Percentiles rank a stretch among this genome's conserved stretches.
Conservation (phyloP, 37 sponge, comb jelly and placozoan genomes). For the Aphrocallistes beatrix region DNA sequence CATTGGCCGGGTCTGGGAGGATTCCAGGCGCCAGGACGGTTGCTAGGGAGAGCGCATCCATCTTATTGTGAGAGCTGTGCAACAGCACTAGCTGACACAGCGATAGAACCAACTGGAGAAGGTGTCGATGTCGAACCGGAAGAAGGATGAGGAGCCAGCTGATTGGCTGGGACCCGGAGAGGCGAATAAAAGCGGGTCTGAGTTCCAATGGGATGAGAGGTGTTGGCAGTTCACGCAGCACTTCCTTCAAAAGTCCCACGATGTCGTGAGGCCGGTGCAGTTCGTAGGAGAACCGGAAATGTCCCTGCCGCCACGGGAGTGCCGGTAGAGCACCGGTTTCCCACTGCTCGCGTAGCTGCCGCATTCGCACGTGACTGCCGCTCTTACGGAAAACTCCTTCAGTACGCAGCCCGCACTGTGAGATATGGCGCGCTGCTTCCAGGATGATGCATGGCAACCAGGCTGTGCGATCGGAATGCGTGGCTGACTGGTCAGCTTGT, state of each 20-base stretch:
- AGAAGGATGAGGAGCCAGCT: neutral
- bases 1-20: neutral
- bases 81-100: neutral
- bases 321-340: neutral
- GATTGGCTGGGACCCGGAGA: neutral
- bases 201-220: neutral
- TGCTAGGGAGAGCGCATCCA: neutral
- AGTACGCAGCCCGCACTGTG: neutral
- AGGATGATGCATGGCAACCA: neutral
- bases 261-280: neutral
- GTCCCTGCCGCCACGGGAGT: neutral
- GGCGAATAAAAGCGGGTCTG: neutral
- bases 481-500: neutral
- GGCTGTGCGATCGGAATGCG: neutral
- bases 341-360: conserved; percentile 7
- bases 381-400: neutral
- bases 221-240: neutral
- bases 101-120: neutral
- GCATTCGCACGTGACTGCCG: neutral
- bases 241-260: neutral
- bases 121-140: neutral
- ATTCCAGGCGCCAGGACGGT: conserved; percentile 4
- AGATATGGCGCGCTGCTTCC: neutral
- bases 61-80: neutral
- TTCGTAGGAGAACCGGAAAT: neutral